Percentiles rank a stretch among this genome's conserved stretches.
Evolutionary conservation across 2,113 vertebrate species (phyloP).

Genomic region (Climacteris rufus): DNA sequence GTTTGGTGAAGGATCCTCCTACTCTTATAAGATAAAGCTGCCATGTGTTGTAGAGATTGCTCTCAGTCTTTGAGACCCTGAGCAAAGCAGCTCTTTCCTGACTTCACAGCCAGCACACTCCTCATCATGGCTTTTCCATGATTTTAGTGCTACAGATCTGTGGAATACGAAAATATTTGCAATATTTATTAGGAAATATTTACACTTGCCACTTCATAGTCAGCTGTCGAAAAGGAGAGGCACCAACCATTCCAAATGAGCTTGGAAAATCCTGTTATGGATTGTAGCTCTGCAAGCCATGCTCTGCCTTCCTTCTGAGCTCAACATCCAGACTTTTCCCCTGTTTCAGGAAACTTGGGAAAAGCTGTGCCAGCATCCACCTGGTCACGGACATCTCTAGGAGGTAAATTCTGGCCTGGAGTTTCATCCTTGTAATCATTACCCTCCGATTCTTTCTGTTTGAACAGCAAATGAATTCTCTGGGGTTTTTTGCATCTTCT

Average conservation of each 20-base stretch:
- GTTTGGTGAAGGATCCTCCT: background rate
- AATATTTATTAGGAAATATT: background rate
- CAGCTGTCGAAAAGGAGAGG: background rate
- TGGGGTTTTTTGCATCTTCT: background rate
- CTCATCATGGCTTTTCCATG: fast-evolving
- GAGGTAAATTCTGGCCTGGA: background rate
- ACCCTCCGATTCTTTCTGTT: background rate
- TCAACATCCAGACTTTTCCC: background rate
- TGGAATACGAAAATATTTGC: background rate
- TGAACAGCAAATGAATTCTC: no score
- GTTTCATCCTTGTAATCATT: background rate
- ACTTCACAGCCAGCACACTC: background rate
- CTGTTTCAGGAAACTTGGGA: background rate
- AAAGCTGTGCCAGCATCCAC: background rate
- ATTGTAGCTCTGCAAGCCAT: background rate
- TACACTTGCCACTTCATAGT: background rate
- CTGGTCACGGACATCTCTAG: background rate
- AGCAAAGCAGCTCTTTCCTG: background rate
- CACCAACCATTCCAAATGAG: background rate
- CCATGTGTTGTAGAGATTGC: background rate
- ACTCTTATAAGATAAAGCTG: background rate
- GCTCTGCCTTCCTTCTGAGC: background rate
- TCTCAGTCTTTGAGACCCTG: background rate
- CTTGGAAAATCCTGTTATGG: background rate
- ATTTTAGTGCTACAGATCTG: background rate